phyloP scores from a whole-genome alignment of 2,113 vertebrate genomes.

The Seriola dumerili region DNA sequence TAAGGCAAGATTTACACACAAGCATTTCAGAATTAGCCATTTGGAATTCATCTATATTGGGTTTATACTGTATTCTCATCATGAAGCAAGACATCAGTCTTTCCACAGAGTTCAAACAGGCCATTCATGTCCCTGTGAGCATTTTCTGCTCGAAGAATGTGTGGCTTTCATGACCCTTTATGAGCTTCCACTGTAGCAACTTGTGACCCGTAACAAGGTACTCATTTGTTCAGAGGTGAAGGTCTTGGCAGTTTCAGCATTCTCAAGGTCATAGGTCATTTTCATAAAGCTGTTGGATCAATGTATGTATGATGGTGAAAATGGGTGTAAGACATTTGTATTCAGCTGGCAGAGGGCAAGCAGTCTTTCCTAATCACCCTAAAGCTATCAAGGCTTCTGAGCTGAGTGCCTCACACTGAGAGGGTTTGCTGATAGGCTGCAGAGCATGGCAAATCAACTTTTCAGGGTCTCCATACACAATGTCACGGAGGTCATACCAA shows the following conservation, averaged over 20 bases:
- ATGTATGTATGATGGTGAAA: not conserved
- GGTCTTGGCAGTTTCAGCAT: not conserved
- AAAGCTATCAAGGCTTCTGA: constrained; percentile 26
- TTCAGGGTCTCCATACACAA: constrained; percentile 1
- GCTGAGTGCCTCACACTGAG: constrained; percentile 15
- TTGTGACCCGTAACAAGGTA: constrained; percentile 15
- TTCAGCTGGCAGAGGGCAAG: constrained; percentile 12
- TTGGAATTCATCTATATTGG: constrained; percentile 3
- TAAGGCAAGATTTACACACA: constrained; percentile 38
- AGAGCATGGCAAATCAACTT: constrained; percentile 12
- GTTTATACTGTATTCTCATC: constrained; percentile 1
- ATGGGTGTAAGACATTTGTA: constrained; percentile 28
- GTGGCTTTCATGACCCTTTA: constrained; percentile 22
- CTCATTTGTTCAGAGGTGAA: constrained; percentile 5
- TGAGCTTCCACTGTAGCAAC: not conserved
- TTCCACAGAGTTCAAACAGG: constrained; percentile 11
- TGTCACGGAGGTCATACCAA: constrained; percentile 18
- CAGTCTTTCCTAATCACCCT: constrained; percentile 13
- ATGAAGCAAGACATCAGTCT: constrained; percentile 17
- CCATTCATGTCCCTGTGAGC: constrained; percentile 14
- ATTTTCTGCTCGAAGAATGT: constrained; percentile 13
- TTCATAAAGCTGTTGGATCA: constrained; percentile 20
- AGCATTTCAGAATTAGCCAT: not conserved
- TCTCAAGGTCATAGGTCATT: constrained; percentile 13
- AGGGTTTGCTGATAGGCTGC: constrained; percentile 20